Evolutionary conservation across 2,888 invertebrate species (phyloP).

Genomic region (Noctuana brunneofusca): DNA sequence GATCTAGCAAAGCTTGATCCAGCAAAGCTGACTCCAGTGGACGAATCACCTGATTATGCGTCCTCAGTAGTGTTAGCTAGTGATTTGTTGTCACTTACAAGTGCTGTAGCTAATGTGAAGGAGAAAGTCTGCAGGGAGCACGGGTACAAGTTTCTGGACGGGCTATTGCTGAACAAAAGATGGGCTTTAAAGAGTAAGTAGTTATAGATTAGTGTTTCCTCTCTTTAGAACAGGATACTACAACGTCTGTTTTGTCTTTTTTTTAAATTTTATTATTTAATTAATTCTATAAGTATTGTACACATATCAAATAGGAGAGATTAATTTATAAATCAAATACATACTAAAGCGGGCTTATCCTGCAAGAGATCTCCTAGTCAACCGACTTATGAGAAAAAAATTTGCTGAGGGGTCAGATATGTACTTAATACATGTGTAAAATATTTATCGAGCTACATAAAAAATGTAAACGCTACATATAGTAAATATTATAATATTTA

Average conservation of each 20-base stretch:
- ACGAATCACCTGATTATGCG: slow-evolving; percentile 76
- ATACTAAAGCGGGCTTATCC: no score
- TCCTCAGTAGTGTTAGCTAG: slow-evolving; percentile 76
- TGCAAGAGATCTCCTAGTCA: no score
- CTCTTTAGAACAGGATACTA: neutral
- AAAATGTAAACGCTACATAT: no score
- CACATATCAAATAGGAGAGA: no score
- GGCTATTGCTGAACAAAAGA: slow-evolving; percentile 73
- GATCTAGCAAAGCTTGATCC: slow-evolving; percentile 44
- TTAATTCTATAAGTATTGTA: no score
- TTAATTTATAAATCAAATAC: no score
- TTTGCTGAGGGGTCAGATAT: no score
- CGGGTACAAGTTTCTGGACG: slow-evolving; percentile 73
- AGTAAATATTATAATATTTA: no score
- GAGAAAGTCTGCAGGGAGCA: slow-evolving; percentile 76
- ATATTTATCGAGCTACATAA: no score
- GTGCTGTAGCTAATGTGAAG: slow-evolving; percentile 73
- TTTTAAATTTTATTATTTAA: neutral
- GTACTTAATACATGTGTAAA: no score
- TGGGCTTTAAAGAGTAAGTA: slow-evolving; percentile 84
- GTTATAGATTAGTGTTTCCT: neutral
- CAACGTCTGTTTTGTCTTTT: neutral
- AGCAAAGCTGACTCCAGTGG: slow-evolving; percentile 56
- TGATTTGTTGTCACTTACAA: slow-evolving; percentile 74
- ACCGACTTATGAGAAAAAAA: no score